Evolutionary conservation across 2,797 vertebrate genomes (phyloP), one percentile per base, ranked within the genome.

Genomic region (Galaxias olidus): DNA sequence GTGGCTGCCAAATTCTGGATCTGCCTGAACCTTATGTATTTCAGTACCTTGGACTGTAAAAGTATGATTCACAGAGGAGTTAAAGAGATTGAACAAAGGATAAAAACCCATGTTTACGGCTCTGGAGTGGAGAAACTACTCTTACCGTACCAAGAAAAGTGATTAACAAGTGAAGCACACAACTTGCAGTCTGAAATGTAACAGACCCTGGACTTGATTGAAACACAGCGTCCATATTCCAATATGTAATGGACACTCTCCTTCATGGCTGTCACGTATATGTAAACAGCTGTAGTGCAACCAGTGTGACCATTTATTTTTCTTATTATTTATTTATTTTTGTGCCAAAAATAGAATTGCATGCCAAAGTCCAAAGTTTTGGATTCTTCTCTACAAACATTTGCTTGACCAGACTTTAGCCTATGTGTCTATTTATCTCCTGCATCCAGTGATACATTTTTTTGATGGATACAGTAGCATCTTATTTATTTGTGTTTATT

Each of bases 351-450:
- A 68, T 56, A 40, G 57, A 66, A 72, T 30, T 73, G 82, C 86
- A 89, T 88, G 79, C 69, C 61, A 59, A 56, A 63, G 43, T 45
- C 59, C 73, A 52, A 77, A 62, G 66, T 58, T 76, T 65, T 40
- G n/a, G 65, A 76, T 68, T 20, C 40, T 41, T 59, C 17, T 60
- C 61, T 75, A 49, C 13, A 69, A 63, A 62, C 17, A 57, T 73
- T 68, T 76, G 59, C 65, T 59, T 71, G 30, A 62, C 54, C 58
- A 52, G 65, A 69, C 75, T 74, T 67, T 40, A 66, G 77, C 75
- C 75, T 74, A 71, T 50, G 63, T 68, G 6, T 78, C 11, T 67
- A 66, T 71, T 60, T 55, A 47, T 60, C 45, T 74, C 65, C 62
- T 73, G 54, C 72, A 71, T 83, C 8, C 20, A 45, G 15, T 20